These are phyloP conservation scores for Cirrhinus molitorella DNA, from an alignment of 2,797 vertebrate species.

Conservation along the genomic window DNA sequence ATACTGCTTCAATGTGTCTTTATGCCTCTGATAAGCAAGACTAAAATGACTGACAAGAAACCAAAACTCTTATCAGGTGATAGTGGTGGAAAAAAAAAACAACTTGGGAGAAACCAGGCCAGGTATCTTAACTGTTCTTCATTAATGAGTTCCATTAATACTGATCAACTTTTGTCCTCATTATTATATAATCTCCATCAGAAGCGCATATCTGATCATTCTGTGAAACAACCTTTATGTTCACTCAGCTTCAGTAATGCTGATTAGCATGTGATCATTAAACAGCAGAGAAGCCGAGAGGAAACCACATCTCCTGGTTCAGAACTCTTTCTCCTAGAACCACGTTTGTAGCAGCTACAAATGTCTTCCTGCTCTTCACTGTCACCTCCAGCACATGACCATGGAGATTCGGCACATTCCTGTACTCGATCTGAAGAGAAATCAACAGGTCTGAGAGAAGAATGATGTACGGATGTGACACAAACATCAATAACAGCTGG, in stretches of 20 bases:
- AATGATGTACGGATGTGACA: background rate
- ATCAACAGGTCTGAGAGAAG: constrained; percentile 6
- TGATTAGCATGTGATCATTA: constrained; percentile 49
- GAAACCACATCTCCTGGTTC: constrained; percentile 83
- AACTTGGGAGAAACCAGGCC: background rate
- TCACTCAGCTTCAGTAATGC: background rate
- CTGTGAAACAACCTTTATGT: background rate
- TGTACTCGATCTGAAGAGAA: constrained; percentile 78
- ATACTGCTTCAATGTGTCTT: background rate
- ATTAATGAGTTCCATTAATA: background rate
- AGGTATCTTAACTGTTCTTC: background rate
- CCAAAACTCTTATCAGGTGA: background rate
- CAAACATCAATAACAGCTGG: background rate
- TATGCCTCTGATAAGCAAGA: background rate
- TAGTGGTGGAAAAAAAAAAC: background rate
- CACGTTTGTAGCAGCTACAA: constrained; percentile 82
- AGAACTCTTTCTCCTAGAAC: constrained; percentile 71
- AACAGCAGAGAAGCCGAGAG: constrained; percentile 75
- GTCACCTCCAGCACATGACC: constrained; percentile 81
- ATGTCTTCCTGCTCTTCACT: constrained; percentile 84
- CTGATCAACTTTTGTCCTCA: background rate
- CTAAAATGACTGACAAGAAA: background rate
- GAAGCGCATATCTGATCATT: background rate
- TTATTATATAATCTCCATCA: rapidly evolving
- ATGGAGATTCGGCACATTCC: constrained; percentile 71